These are phyloP conservation scores for Rhyzopertha dominica DNA, from an alignment of 1,140 invertebrate genomes.

Conservation along the genomic window DNA sequence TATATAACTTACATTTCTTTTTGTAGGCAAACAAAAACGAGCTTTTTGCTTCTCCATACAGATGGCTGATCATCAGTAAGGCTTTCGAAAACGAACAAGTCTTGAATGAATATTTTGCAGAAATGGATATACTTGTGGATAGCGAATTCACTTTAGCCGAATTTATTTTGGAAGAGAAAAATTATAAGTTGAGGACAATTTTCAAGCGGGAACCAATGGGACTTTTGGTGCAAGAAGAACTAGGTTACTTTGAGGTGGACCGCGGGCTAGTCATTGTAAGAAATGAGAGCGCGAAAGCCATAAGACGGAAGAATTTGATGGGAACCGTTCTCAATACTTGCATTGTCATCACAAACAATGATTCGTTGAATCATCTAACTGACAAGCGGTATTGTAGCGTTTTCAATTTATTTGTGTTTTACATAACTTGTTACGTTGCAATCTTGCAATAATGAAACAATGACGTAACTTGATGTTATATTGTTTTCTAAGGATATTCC, in stretches of 20 bases:
- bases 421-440: too few relatives aligned
- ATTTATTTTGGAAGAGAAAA: slow-evolving; percentile 7
- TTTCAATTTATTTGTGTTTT: too few relatives aligned
- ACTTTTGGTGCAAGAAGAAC: slow-evolving; percentile 25
- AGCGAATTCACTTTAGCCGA: slow-evolving; percentile 34
- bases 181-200: slow-evolving; percentile 28
- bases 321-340: slow-evolving; percentile 45
- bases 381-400: slow-evolving; percentile 58
- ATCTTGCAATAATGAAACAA: too few relatives aligned
- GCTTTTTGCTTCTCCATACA: slow-evolving; percentile 9
- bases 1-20: neutral
- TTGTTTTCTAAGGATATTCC: too few relatives aligned
- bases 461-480: too few relatives aligned
- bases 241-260: slow-evolving; percentile 23
- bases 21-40: slow-evolving; percentile 13
- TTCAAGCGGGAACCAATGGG: slow-evolving; percentile 23
- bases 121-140: slow-evolving; percentile 34
- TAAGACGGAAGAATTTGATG: slow-evolving; percentile 45
- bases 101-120: slow-evolving; percentile 7
- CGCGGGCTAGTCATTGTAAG: slow-evolving; percentile 8
- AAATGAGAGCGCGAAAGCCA: slow-evolving; percentile 19
- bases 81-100: neutral
- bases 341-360: slow-evolving; percentile 54
- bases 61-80: slow-evolving; percentile 11
- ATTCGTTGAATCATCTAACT: slow-evolving; percentile 55